Evolutionary conservation across 2,113 vertebrate species (phyloP).

Genomic region (Pangasianodon gigas): DNA sequence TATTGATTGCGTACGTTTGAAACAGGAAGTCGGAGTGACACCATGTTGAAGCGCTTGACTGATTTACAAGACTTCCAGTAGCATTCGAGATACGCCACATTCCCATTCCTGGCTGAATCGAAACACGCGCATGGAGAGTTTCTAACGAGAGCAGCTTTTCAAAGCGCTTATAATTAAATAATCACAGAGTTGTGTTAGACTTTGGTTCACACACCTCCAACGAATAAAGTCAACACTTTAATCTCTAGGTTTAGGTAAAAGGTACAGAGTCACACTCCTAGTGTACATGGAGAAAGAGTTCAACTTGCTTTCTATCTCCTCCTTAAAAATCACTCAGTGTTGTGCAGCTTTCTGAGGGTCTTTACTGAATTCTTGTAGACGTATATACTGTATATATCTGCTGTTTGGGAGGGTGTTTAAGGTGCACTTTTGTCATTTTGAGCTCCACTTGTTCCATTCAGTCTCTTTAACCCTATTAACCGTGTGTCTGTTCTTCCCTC

Average conservation of each 20-base stretch:
- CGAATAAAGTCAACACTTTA: too few species aligned
- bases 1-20: not conserved
- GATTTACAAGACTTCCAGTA: not conserved
- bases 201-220: too few species aligned
- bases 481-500: slow-evolving; percentile 84
- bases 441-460: slow-evolving; percentile 59
- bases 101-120: too few species aligned
- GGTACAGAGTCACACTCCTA: not conserved
- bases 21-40: not conserved
- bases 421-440: not conserved
- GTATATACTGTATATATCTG: too few species aligned
- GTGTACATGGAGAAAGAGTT: not conserved
- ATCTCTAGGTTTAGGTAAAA: not conserved
- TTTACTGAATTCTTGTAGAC: not conserved
- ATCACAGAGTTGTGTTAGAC: too few species aligned
- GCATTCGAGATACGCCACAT: not conserved
- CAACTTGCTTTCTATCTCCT: too few species aligned
- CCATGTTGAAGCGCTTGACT: not conserved
- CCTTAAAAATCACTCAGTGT: not conserved
- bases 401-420: not conserved
- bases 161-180: too few species aligned
- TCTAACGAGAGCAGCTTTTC: too few species aligned
- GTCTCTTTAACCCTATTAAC: slow-evolving; percentile 83
- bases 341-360: not conserved
- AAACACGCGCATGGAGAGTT: too few species aligned